phyloP scores from a whole-genome alignment of 2,113 vertebrate genomes.

The Seriola rivoliana region DNA sequence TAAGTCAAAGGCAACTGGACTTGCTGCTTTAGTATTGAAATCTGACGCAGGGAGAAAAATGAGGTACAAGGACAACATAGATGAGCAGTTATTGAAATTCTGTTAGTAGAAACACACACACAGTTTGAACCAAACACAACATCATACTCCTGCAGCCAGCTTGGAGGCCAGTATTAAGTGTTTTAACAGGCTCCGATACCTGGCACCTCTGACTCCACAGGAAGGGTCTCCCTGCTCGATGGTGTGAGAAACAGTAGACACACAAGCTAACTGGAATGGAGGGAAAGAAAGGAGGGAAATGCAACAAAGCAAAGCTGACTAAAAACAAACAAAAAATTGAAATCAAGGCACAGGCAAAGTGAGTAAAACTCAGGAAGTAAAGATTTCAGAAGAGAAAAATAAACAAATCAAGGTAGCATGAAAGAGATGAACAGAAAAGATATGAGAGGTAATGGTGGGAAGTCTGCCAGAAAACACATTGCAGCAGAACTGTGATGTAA shows the following conservation, averaged over 20 bases:
- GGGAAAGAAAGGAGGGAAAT: too few species aligned
- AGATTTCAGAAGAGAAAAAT: neutral
- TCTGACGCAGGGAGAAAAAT: too few species aligned
- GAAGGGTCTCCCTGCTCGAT: too few species aligned
- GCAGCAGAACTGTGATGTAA: neutral
- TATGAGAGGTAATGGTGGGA: neutral
- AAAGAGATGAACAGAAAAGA: slow-evolving; percentile 1
- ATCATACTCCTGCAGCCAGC: neutral
- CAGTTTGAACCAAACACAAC: neutral
- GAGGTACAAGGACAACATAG: neutral
- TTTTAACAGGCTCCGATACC: slow-evolving; percentile 5
- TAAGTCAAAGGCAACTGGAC: neutral
- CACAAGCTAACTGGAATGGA: too few species aligned
- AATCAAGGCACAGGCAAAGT: neutral
- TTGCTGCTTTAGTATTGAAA: too few species aligned
- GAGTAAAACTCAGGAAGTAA: neutral
- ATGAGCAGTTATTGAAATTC: neutral
- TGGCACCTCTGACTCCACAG: neutral
- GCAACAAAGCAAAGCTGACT: neutral
- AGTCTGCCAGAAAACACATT: neutral
- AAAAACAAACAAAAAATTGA: neutral
- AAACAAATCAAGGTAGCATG: neutral
- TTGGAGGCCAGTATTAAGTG: neutral
- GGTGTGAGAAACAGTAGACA: too few species aligned
- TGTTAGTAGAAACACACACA: neutral